Percentiles rank a stretch among this genome's conserved stretches.
These are phyloP conservation scores for Eulemur macaco DNA, from an alignment of 2,113 vertebrate species.

Conservation along the genomic window DNA sequence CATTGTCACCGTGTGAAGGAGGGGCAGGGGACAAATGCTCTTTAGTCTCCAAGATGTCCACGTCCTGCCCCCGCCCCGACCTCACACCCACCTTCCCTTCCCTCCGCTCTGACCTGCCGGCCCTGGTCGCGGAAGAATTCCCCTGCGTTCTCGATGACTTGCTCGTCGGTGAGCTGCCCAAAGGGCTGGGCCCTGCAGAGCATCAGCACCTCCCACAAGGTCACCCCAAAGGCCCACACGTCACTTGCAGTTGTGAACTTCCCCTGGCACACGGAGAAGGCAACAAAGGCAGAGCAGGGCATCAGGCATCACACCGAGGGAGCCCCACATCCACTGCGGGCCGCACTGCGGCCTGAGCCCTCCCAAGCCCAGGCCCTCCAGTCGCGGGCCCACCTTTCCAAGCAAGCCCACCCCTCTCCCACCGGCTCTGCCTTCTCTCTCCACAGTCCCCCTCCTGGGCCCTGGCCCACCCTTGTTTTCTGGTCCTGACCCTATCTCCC, in stretches of 20 bases:
- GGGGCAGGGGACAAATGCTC: not conserved
- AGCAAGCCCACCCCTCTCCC: not conserved
- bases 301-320: not conserved
- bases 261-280: constrained; percentile 82
- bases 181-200: constrained; percentile 95
- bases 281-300: not conserved
- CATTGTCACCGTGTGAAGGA: not conserved
- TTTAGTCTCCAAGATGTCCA: not conserved
- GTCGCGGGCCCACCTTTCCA: not conserved
- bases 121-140: constrained; percentile 95
- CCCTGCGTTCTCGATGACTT: constrained; percentile 95
- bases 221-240: constrained; percentile 96
- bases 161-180: constrained; percentile 92
- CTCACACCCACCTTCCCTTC: rapidly evolving
- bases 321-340: not conserved
- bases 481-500: not conserved
- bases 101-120: constrained; percentile 87
- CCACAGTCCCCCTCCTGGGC: not conserved
- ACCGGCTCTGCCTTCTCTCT: not conserved
- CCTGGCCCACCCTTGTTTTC: not conserved
- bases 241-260: constrained; percentile 96
- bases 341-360: not conserved
- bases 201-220: constrained; percentile 95
- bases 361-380: not conserved
- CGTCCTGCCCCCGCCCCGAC: not conserved